Base-by-base conservation (phyloP, 2,113 vertebrate genomes). In the Scalopus aquaticus region DNA sequence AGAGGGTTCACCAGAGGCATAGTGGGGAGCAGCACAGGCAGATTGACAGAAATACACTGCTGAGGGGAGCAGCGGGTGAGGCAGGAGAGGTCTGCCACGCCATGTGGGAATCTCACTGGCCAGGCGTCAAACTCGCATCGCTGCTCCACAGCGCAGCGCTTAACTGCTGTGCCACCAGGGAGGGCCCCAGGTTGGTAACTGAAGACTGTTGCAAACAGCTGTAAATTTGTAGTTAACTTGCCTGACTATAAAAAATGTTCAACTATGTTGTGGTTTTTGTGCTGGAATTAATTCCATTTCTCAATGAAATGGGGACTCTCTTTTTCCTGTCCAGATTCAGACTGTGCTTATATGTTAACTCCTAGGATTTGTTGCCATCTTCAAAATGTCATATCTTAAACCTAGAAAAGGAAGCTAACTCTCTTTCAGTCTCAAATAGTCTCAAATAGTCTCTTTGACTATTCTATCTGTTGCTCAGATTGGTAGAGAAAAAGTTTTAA, bases 341-440 rank as follows among this genome's bases (percentile, higher is more conserved):
- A n/a, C 30, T 98, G 97, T 98, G 30, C 97, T 98, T 76, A 98
- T 99, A 79, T 99, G 99, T 99, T 99, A 99, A 96, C 98, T 99
- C 54, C 98, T 99, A 69, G 99, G 99, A 13, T 99, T 99, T 98
- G 99, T 99, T 96, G 99, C 99, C 97, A 99, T 99, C 96, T 99
- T 99, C 97, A 99, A 99, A 98, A 99, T 99, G 94, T 99, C 99
- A 54, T 98, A 98, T 64, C 97, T 99, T 89, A 99, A 98, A 97
- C 9, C 9, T 44, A 9, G 44, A 17, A 98, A 98, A 93, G 99
- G 98, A n/a, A 99, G 98, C 42, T 97, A 98, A 83, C 98, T 98
- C 93, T 99, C 99, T 0, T 99, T 99, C 95, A 98, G 99, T 49
- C 88, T n/a, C n/a, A n/a, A n/a, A n/a, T n/a, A n/a, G n/a, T n/a